phyloP scores from a whole-genome alignment of 2,888 invertebrate species.

The Nomada ferruginata region DNA sequence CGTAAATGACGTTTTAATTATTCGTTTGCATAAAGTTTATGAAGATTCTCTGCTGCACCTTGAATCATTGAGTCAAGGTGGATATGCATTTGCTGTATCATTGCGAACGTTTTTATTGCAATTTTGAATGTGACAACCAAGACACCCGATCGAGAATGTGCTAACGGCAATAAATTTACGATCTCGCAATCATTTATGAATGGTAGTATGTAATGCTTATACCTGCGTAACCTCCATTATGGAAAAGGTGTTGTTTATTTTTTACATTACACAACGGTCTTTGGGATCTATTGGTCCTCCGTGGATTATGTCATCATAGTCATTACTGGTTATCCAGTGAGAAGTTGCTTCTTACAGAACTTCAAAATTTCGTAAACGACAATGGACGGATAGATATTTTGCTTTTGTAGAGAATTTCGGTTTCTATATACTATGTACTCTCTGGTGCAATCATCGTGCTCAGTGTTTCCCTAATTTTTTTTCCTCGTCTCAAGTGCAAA shows the following conservation, averaged over 20 bases:
- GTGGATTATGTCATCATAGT: slow-evolving; percentile 8
- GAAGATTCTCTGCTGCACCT: too few relatives aligned
- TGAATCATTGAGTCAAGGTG: too few relatives aligned
- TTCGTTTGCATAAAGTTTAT: too few relatives aligned
- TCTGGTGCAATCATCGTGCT: too few relatives aligned
- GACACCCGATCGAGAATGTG: neutral
- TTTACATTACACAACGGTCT: slow-evolving; percentile 46
- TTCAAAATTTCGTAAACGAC: neutral
- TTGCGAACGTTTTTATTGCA: too few relatives aligned
- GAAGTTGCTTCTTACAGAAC: neutral
- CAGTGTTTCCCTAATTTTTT: too few relatives aligned
- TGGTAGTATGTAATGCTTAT: neutral
- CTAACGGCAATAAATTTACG: neutral
- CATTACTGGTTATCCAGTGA: slow-evolving; percentile 1
- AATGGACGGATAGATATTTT: neutral
- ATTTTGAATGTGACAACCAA: too few relatives aligned
- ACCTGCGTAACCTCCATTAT: slow-evolving; percentile 7
- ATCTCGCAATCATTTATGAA: slow-evolving; percentile 8
- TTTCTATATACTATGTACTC: too few relatives aligned
- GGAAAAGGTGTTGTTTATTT: slow-evolving; percentile 34
- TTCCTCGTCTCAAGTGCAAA: neutral
- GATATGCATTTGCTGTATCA: too few relatives aligned
- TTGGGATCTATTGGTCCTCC: slow-evolving; percentile 21
- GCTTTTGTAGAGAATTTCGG: neutral
- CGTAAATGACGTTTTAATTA: neutral